phyloP scores from a whole-genome alignment of 2,888 invertebrate species.

The Mythimna albipuncta region DNA sequence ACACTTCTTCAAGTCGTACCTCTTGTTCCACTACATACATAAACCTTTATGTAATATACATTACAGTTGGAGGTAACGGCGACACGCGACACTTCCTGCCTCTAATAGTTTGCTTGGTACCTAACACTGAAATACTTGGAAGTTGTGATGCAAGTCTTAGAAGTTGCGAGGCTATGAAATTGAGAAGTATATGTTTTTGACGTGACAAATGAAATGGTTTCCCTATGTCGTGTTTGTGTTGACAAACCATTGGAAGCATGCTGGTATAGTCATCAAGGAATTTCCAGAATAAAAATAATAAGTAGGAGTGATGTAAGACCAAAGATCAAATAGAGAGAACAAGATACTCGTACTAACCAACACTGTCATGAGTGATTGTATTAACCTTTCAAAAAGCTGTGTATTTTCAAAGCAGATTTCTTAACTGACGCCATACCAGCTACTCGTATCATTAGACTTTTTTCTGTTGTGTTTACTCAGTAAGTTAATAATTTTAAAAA shows the following conservation, averaged over 20 bases:
- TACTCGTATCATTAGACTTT: too few relatives aligned
- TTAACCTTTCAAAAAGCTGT: too few relatives aligned
- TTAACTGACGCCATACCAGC: too few relatives aligned
- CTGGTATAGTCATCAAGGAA: not conserved
- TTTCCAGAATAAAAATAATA: not conserved
- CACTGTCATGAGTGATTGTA: too few relatives aligned
- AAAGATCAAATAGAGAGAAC: too few relatives aligned
- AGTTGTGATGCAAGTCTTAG: slow-evolving; percentile 12
- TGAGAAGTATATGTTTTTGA: not conserved
- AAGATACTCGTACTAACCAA: too few relatives aligned
- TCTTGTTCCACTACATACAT: not conserved
- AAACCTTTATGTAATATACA: not conserved
- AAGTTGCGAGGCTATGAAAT: not conserved
- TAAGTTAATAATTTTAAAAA: too few relatives aligned
- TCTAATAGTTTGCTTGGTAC: slow-evolving; percentile 23
- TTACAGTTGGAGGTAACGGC: slow-evolving; percentile 10
- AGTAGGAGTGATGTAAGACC: too few relatives aligned
- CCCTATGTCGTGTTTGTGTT: not conserved
- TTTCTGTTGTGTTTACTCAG: too few relatives aligned
- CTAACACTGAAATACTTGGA: slow-evolving; percentile 21
- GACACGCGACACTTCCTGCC: slow-evolving; percentile 48
- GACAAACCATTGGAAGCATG: not conserved
- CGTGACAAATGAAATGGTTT: not conserved
- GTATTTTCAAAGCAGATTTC: too few relatives aligned
- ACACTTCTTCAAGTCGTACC: not conserved